A percentile compares a stretch with the other conserved stretches of the same genome.
phyloP scores from a whole-genome alignment of 1,140 invertebrate genomes.

The Diorhabda elongata region DNA sequence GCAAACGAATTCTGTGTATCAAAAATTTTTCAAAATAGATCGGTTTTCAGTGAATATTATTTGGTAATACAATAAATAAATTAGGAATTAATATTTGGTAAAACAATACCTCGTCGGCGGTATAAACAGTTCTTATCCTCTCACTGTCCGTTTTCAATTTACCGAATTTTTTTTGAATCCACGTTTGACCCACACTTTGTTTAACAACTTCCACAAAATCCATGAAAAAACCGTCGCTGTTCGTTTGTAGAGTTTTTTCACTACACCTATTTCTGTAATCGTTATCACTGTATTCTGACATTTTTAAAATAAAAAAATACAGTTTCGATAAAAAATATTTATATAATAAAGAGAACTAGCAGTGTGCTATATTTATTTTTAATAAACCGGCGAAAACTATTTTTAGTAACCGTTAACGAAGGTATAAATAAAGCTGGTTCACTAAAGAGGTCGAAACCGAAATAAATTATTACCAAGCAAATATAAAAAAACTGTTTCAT shows the following conservation, averaged over 20 bases:
- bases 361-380: too few species aligned
- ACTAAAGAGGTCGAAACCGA: too few species aligned
- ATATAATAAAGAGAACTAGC: too few species aligned
- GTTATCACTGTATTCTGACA: constrained; percentile 9
- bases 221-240: constrained; percentile 57
- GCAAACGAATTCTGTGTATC: constrained; percentile 30
- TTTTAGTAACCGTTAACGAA: too few species aligned
- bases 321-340: too few species aligned
- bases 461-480: too few species aligned
- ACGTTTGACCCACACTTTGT: constrained; percentile 48
- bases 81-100: neutral
- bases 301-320: neutral
- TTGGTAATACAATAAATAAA: neutral
- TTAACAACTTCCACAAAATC: constrained; percentile 53
- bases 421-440: too few species aligned
- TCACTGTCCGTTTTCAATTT: constrained; percentile 52
- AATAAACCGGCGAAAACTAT: too few species aligned
- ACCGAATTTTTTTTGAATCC: constrained; percentile 54
- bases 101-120: constrained; percentile 47
- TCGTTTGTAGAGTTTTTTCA: constrained; percentile 56
- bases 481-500: too few species aligned
- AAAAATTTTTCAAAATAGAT: neutral
- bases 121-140: constrained; percentile 51
- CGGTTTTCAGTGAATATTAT: neutral
- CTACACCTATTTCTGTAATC: constrained; percentile 49